phyloP scores from a whole-genome alignment of 53 echinoderm and acorn worm species.

The Patiria pectinifera region DNA sequence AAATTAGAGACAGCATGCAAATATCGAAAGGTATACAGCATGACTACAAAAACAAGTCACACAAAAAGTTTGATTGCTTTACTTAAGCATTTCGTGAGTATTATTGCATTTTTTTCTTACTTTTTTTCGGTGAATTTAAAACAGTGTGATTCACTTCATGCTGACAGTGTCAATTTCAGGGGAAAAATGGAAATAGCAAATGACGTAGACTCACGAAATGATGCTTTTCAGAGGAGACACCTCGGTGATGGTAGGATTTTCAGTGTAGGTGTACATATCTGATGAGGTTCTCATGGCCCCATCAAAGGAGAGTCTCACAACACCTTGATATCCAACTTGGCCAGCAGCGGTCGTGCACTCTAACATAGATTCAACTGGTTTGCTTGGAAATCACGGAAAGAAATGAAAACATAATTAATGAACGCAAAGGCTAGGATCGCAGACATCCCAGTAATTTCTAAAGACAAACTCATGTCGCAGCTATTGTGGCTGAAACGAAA shows the following conservation, averaged over 20 bases:
- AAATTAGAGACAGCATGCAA: too few relatives aligned
- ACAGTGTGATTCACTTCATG: too few relatives aligned
- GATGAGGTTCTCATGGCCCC: constrained; percentile 37
- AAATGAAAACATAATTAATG: not conserved
- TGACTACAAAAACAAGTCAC: too few relatives aligned
- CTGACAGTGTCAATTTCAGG: too few relatives aligned
- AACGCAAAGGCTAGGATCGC: not conserved
- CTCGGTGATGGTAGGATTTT: constrained; percentile 61
- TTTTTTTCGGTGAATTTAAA: too few relatives aligned
- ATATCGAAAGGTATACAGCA: too few relatives aligned
- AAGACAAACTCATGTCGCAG: too few relatives aligned
- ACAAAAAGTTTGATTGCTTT: too few relatives aligned
- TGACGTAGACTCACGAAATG: constrained; percentile 42
- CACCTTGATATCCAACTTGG: constrained; percentile 18
- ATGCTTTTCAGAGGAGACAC: constrained; percentile 65
- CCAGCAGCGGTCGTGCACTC: not conserved
- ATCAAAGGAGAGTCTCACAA: constrained; percentile 69
- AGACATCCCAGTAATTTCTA: too few relatives aligned
- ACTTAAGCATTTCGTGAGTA: too few relatives aligned
- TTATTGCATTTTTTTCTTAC: too few relatives aligned
- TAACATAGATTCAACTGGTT: not conserved
- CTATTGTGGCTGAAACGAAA: too few relatives aligned
- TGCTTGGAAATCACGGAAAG: not conserved
- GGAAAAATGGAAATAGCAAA: not conserved
- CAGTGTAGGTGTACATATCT: constrained; percentile 45